Evolutionary conservation across 2,797 vertebrate genomes (phyloP).

Genomic region (Amphiprion clarkii): DNA sequence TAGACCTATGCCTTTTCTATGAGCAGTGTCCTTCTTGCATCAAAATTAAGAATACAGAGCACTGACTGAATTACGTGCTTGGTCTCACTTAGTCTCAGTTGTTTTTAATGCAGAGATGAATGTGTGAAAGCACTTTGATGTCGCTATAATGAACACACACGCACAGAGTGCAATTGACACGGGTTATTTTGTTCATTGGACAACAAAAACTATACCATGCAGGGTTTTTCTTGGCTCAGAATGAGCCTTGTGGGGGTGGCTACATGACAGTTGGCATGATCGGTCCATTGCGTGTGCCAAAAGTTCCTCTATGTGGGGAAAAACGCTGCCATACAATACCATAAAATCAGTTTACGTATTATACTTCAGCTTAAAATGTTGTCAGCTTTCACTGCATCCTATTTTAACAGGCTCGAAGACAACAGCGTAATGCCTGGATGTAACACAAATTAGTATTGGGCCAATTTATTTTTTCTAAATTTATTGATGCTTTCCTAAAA

Average conservation of each 20-base stretch:
- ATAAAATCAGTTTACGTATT: no score
- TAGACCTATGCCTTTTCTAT: conserved; percentile 45
- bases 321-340: no score
- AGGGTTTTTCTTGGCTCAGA: no score
- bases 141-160: neutral
- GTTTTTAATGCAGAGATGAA: conserved; percentile 17
- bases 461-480: no score
- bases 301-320: no score
- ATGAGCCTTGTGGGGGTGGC: no score
- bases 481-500: no score
- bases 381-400: neutral
- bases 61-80: conserved; percentile 16
- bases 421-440: neutral
- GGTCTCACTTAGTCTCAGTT: neutral
- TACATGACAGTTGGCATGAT: no score
- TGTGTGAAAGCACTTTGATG: conserved; percentile 15
- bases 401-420: neutral
- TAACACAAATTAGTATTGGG: no score
- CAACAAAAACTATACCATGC: neutral
- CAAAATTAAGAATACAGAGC: conserved; percentile 18
- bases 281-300: no score
- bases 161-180: neutral
- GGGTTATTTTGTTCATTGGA: neutral
- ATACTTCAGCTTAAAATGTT: conserved; percentile 17
- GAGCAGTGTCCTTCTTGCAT: conserved; percentile 46